Evolutionary conservation across 2,888 invertebrate species (phyloP).

Genomic region (Diloba caeruleocephala): DNA sequence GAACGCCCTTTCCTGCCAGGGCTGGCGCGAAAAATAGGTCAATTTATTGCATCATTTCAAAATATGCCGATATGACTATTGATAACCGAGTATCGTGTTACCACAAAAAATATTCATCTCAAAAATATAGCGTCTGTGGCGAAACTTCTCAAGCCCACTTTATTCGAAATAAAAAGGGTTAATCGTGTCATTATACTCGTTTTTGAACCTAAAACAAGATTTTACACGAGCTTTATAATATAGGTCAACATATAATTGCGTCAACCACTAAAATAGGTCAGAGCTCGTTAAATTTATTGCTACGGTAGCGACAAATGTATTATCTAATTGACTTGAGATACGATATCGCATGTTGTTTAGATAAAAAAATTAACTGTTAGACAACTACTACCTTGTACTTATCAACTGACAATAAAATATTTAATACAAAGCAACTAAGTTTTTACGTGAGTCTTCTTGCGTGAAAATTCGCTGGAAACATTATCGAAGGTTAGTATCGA

Average conservation of each 20-base stretch:
- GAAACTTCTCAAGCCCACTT: slow-evolving; percentile 23
- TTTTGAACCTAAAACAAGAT: slow-evolving; percentile 9
- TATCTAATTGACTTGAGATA: slow-evolving; percentile 52
- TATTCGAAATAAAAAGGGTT: slow-evolving; percentile 25
- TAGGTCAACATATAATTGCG: slow-evolving; percentile 32
- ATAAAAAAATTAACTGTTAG: slow-evolving; percentile 44
- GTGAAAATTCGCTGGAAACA: slow-evolving; percentile 6
- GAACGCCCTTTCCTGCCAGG: slow-evolving; percentile 74
- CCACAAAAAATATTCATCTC: slow-evolving; percentile 18
- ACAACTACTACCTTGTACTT: slow-evolving; percentile 47
- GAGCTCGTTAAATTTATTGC: slow-evolving; percentile 14
- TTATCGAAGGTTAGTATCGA: slow-evolving; percentile 42
- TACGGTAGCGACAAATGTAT: slow-evolving; percentile 44
- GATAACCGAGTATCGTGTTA: slow-evolving; percentile 27
- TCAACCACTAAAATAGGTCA: slow-evolving; percentile 19
- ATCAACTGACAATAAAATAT: slow-evolving; percentile 31
- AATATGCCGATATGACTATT: slow-evolving; percentile 29
- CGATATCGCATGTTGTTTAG: slow-evolving; percentile 44
- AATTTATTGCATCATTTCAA: slow-evolving; percentile 39
- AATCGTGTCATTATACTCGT: slow-evolving; percentile 20
- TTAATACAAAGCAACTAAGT: slow-evolving; percentile 6
- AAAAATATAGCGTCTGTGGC: slow-evolving; percentile 6
- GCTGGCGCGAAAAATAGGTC: slow-evolving; percentile 60
- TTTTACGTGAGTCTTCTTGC: slow-evolving; percentile 12
- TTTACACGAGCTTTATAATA: slow-evolving; percentile 19